These are phyloP conservation scores for Strigamia maritima DNA, from an alignment of 2,888 invertebrate species.

Conservation along the genomic window DNA sequence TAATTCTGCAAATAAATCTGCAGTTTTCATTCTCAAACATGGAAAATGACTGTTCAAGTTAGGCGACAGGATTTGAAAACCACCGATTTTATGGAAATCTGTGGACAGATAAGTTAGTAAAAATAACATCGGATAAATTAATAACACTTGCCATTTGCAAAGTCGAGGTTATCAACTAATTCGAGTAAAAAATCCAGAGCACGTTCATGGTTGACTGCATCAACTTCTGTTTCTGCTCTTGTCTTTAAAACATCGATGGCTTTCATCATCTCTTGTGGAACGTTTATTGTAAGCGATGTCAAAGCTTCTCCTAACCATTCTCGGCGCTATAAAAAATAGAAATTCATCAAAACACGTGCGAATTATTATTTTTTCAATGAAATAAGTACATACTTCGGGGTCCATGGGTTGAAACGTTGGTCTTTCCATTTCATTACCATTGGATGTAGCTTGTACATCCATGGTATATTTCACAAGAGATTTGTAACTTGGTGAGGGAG, in stretches of 20 bases:
- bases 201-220: conserved; percentile 60
- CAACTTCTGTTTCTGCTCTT: conserved; percentile 56
- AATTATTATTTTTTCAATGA: neutral
- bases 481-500: neutral
- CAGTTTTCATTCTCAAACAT: conserved; percentile 63
- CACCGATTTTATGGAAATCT: conserved; percentile 83
- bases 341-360: neutral
- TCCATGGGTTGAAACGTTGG: neutral
- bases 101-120: conserved; percentile 42
- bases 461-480: neutral
- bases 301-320: conserved; percentile 70
- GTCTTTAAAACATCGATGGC: conserved; percentile 62
- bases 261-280: conserved; percentile 64
- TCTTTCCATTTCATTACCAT: no score
- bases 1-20: conserved; percentile 70
- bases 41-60: conserved; percentile 64
- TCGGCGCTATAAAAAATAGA: conserved; percentile 60
- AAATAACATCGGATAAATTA: neutral
- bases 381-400: neutral
- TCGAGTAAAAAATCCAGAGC: conserved; percentile 68
- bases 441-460: neutral
- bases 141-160: conserved; percentile 67
- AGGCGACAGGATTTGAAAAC: conserved; percentile 67
- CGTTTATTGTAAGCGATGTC: conserved; percentile 63
- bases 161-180: conserved; percentile 70